Conservation (phyloP, 2,113 vertebrate species). For the Corydoras maculifer region DNA sequence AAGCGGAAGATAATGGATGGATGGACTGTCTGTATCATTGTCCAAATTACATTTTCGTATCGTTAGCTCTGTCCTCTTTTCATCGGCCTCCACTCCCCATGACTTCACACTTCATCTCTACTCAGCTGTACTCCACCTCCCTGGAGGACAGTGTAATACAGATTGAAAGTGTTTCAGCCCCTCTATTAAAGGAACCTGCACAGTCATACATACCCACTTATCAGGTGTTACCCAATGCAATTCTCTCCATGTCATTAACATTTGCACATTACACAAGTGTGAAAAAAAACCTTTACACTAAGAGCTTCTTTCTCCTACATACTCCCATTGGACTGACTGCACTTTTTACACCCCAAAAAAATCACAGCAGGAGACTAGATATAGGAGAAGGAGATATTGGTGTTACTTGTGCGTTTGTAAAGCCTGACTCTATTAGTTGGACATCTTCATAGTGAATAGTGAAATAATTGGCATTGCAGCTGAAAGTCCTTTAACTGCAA, state of each 20-base stretch:
- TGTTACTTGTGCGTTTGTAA: too few relatives aligned
- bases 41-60: background rate
- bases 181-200: conserved; percentile 8
- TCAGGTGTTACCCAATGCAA: conserved; percentile 41
- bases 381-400: background rate
- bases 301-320: background rate
- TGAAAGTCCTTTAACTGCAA: too few relatives aligned
- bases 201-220: conserved; percentile 10
- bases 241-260: conserved; percentile 45
- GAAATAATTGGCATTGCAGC: too few relatives aligned
- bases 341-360: conserved; percentile 27
- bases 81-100: background rate
- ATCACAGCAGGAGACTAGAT: background rate
- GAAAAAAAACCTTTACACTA: conserved; percentile 25
- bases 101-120: background rate
- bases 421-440: too few relatives aligned
- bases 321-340: conserved; percentile 6
- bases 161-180: background rate
- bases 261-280: conserved; percentile 39
- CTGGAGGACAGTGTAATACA: background rate
- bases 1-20: too few relatives aligned
- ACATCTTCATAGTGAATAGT: too few relatives aligned
- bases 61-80: background rate
- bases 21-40: too few relatives aligned
- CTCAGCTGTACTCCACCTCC: background rate